Percentiles rank a stretch among this genome's conserved stretches.
These are phyloP conservation scores for Leptura quadrifasciata DNA, from an alignment of 2,888 invertebrate species.

Conservation along the genomic window DNA sequence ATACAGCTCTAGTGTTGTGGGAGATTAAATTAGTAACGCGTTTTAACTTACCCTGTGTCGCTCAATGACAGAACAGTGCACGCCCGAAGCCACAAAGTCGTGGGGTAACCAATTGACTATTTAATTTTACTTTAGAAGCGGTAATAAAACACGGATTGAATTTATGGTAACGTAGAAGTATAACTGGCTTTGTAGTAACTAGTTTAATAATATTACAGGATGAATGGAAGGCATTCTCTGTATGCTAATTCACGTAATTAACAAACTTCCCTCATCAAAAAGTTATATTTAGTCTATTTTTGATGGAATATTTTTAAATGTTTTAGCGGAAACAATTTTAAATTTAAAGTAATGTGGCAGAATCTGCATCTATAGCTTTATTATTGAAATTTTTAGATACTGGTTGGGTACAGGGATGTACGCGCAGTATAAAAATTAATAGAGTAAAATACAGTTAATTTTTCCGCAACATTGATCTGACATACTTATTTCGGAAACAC, in stretches of 20 bases:
- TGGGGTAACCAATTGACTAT: conserved; percentile 30
- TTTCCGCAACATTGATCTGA: no score
- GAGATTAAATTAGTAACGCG: conserved; percentile 11
- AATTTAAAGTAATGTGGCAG: background rate
- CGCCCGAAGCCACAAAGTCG: conserved; percentile 18
- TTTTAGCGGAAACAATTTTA: background rate
- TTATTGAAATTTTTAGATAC: background rate
- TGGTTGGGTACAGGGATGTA: background rate
- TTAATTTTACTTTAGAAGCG: conserved; percentile 32
- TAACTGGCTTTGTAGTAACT: conserved; percentile 16
- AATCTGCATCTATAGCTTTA: background rate
- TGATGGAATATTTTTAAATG: conserved; percentile 43
- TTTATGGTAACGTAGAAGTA: conserved; percentile 39
- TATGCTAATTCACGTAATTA: conserved; percentile 49
- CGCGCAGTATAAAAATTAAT: no score
- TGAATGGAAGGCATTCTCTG: conserved; percentile 25
- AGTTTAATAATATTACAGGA: conserved; percentile 10
- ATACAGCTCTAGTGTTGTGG: background rate
- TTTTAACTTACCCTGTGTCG: background rate
- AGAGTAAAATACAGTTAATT: no score
- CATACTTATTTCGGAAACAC: no score
- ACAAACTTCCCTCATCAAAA: conserved; percentile 51
- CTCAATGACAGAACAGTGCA: conserved; percentile 13
- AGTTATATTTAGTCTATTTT: conserved; percentile 47
- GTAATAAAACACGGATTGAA: conserved; percentile 48